Percentiles rank a stretch among this genome's conserved stretches.
Conservation (phyloP, 2,888 invertebrate species). For the Coecobrya sp. region DNA sequence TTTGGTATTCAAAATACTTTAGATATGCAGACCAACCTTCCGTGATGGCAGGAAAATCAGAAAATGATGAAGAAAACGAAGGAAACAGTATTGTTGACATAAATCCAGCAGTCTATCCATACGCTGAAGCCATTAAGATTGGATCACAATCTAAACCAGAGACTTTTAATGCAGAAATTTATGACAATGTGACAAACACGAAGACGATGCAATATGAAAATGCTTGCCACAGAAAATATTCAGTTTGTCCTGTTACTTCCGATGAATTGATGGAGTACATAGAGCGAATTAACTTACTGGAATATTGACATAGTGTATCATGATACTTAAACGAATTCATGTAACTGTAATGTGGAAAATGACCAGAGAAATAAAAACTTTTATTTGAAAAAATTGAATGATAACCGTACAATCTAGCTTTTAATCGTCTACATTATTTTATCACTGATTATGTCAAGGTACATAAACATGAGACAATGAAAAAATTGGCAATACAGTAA, state of each 20-base stretch:
- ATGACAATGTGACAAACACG: not conserved
- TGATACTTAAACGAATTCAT: not conserved
- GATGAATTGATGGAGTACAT: slow-evolving; percentile 70
- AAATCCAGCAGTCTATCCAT: slow-evolving; percentile 56
- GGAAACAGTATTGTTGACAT: slow-evolving; percentile 35
- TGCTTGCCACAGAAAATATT: slow-evolving; percentile 56
- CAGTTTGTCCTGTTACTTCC: slow-evolving; percentile 57
- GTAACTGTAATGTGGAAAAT: not conserved
- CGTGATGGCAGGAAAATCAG: not conserved
- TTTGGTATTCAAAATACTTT: not conserved
- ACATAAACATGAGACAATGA: slow-evolving; percentile 18
- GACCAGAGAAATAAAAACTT: slow-evolving; percentile 8
- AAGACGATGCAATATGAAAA: slow-evolving; percentile 14
- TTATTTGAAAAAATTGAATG: slow-evolving; percentile 9
- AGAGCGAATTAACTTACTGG: slow-evolving; percentile 50
- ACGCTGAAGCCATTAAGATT: slow-evolving; percentile 58
- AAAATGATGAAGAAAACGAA: slow-evolving; percentile 2
- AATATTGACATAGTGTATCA: slow-evolving; percentile 23
- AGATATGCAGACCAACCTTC: not conserved
- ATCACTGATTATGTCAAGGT: not conserved
- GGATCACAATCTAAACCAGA: slow-evolving; percentile 52
- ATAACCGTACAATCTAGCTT: not conserved
- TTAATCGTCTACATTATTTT: slow-evolving; percentile 9
- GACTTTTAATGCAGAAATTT: not conserved
- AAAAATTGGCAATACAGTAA: slow-evolving; percentile 42